Evolutionary conservation across 2,888 invertebrate species (phyloP).

Genomic region (Pristionchus mayeri): DNA sequence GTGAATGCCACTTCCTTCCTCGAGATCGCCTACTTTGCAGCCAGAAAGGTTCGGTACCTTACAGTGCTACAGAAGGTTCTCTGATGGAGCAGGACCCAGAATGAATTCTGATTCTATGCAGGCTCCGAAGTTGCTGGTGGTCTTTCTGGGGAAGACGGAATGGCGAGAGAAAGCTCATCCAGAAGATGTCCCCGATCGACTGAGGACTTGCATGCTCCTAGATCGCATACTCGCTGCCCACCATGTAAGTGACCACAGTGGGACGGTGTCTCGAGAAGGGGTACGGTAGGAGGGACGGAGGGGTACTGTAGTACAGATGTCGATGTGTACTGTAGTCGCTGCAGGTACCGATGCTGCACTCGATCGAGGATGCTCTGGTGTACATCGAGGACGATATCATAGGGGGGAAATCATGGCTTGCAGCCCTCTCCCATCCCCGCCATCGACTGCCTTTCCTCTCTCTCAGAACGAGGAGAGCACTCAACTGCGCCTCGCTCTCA

Average conservation of each 20-base stretch:
- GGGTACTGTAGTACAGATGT: background rate
- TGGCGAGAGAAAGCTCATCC: slow-evolving; percentile 75
- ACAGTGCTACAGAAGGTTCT: no score
- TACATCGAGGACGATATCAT: slow-evolving; percentile 75
- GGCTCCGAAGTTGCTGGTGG: slow-evolving; percentile 64
- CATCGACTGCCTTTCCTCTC: slow-evolving; percentile 72
- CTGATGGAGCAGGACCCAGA: no score
- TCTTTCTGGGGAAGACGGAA: slow-evolving; percentile 69
- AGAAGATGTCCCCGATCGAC: slow-evolving; percentile 71
- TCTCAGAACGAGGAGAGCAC: slow-evolving; percentile 60
- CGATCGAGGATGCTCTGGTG: slow-evolving; percentile 70
- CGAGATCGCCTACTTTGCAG: slow-evolving; percentile 75
- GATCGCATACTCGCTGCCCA: slow-evolving; percentile 74
- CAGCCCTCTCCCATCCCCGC: slow-evolving; percentile 64
- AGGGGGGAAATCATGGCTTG: slow-evolving; percentile 66
- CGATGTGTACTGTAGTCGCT: background rate
- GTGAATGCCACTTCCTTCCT: slow-evolving; percentile 75
- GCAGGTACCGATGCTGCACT: slow-evolving; percentile 65
- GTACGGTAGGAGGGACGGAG: background rate
- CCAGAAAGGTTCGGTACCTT: slow-evolving; percentile 63
- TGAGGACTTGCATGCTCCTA: slow-evolving; percentile 72
- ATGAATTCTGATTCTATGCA: no score
- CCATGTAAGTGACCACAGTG: slow-evolving; percentile 60
- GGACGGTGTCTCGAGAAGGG: background rate
- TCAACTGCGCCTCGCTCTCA: background rate